Percentiles rank a stretch among this genome's conserved stretches.
Evolutionary conservation across 2,113 vertebrate genomes (phyloP).

Genomic region (Cathartes aura): DNA sequence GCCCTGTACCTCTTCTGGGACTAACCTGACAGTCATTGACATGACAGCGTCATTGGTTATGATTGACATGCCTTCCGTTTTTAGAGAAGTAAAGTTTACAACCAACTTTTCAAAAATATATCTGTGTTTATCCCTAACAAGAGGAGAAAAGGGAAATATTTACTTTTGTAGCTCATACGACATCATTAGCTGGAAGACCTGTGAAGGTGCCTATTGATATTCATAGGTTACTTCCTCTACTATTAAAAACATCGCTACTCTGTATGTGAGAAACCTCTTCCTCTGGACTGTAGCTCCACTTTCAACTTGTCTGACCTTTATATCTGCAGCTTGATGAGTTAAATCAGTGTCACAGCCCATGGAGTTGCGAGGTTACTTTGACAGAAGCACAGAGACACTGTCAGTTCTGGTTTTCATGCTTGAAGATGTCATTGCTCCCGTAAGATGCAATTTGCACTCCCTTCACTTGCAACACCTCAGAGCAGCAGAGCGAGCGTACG

Average conservation of each 20-base stretch:
- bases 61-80: not conserved
- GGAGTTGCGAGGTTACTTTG: not conserved
- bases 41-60: not conserved
- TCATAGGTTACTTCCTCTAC: slow-evolving; percentile 22
- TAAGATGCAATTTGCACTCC: not conserved
- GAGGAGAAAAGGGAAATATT: slow-evolving; percentile 32
- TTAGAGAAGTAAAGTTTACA: not conserved
- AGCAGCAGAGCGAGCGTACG: not conserved
- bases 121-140: not conserved
- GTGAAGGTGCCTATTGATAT: slow-evolving; percentile 16
- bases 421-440: not conserved
- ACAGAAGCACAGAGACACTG: not conserved
- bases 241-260: not conserved
- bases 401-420: not conserved
- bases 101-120: not conserved
- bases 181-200: not conserved
- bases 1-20: not conserved
- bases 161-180: not conserved
- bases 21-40: not conserved
- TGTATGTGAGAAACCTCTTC: not conserved
- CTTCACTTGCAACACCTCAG: not conserved
- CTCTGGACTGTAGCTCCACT: not conserved
- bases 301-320: not conserved
- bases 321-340: not conserved
- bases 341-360: not conserved